Base-by-base conservation (phyloP, 2,888 invertebrate species). In the Entomobrya proxima region DNA sequence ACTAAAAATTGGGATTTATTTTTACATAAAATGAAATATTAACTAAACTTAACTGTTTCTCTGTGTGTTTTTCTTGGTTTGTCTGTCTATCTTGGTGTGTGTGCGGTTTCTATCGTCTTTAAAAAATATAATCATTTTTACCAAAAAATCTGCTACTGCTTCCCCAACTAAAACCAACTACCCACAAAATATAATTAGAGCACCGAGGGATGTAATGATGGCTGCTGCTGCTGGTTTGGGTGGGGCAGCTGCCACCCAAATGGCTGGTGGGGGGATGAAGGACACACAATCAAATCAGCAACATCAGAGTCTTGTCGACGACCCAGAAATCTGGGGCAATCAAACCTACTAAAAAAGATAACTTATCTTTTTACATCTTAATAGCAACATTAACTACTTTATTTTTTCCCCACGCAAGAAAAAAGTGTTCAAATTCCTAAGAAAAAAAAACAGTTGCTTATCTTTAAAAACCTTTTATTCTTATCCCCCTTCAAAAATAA, bases 281-380 rank as follows among this genome's bases (percentile, higher is more conserved):
- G 88, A 88, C 76, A 83, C 80, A n/a, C 88, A 87, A 72, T 67
- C 84, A 44, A 89, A 85, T 87, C 89, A 89, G 72, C 90, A 89
- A 78, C 88, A 90, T 86, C 90, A 90, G 84, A 90, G 89, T 88
- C 84, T 90, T 32, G 90, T 90, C 35, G 90, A 90, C 72, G 90
- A 90, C 76, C 90, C 90, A 27, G 90, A 90, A 86, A 90, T 90
- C 40, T 90, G 90, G 90, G 90, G 90, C 40, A 83, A 86, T 2
- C 88, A 89, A 75, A 90, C 88, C 69, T 90, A 90, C 78, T 90
- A 89, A 87, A 75, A 69, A 44, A 15, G n/a, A 2, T 5, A 30
- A 35, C 64, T 27, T 58, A 21, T 58, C 58, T 24, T 21, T 58
- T 27, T 50, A 50, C 4, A 50, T n/a, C 24, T 58, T 5, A 27